Evolutionary conservation across 2,113 vertebrate genomes (phyloP), one percentile per base, ranked within the genome.

Genomic region (Albula goreensis): DNA sequence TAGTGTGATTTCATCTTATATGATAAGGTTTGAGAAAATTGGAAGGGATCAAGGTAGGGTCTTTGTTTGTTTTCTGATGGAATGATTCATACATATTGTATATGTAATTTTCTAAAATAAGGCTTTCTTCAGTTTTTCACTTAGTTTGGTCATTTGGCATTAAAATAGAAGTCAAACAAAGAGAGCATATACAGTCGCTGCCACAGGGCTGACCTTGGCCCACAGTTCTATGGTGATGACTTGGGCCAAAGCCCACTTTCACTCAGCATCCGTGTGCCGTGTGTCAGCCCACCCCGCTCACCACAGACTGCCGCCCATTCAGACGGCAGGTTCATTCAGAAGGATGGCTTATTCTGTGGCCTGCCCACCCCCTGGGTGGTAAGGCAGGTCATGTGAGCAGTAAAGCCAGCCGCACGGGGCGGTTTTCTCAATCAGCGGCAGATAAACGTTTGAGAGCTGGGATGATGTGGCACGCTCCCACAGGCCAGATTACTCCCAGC

Each of bases 241-340:
- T 41, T 41, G 31, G 31, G 53, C 12, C 53, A 56, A 56, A 56
- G 53, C 53, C 12, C 86, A 84, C 85, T 82, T 88, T 90, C 87
- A 82, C 86, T 88, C 87, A 74, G 89, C 82, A 15, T 8, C 49
- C 79, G 86, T 87, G 31, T 41, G 31, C 49, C 79, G 86, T 87
- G 31, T 41, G 31, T 41, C 31, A 1, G 31, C 31, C 31, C 31
- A 41, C 31, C 31, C 31, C 1, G 31, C 31, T 41, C 0, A 41
- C 31, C 31, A 41, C 79, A 87, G 88, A 80, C 11, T 60, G 80
- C 51, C 17, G 49, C 63, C 88, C 2, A 49, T 13, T 83, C 49
- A 81, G 88, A 15, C 78, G 79, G 78, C 11, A 85, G 83, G 70
- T 82, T 83, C 86, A 88, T 85, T 86, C 51, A 77, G 12, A 83